phyloP scores from a whole-genome alignment of 2,797 vertebrate genomes.

The Anolis apletophallus region DNA sequence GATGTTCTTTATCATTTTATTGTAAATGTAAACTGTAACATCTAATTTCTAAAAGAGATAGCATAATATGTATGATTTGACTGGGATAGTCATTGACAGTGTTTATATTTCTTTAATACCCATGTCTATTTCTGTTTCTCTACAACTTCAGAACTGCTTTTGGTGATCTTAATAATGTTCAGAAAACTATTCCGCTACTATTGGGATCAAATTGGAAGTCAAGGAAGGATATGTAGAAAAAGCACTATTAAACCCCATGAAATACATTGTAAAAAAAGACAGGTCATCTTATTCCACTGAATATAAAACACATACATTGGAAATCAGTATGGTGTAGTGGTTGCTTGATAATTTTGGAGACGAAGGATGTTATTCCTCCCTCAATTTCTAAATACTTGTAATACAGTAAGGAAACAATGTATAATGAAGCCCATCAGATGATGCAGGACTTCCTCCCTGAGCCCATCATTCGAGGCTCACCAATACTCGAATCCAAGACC shows the following conservation, averaged over 20 bases:
- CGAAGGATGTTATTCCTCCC: too few species aligned
- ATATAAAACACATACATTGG: too few species aligned
- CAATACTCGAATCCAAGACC: too few species aligned
- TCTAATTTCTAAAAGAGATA: not conserved
- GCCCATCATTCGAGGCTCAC: too few species aligned
- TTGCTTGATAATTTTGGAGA: too few species aligned
- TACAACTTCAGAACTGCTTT: not conserved
- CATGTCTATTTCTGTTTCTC: not conserved
- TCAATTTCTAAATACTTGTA: too few species aligned
- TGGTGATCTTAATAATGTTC: not conserved
- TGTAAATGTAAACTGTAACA: not conserved
- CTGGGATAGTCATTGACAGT: not conserved
- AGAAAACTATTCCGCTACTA: not conserved
- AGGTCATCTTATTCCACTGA: not conserved
- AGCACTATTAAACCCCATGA: not conserved
- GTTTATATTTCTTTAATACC: not conserved
- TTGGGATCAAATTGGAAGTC: not conserved
- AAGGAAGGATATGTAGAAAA: not conserved
- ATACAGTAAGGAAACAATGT: too few species aligned
- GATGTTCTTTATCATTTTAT: not conserved
- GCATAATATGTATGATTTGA: not conserved
- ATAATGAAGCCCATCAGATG: too few species aligned
- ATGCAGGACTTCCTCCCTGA: too few species aligned
- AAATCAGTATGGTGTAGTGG: too few species aligned
- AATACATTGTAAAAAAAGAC: not conserved